Base-by-base conservation (phyloP, 1,140 invertebrate species). In the Lerema accius region DNA sequence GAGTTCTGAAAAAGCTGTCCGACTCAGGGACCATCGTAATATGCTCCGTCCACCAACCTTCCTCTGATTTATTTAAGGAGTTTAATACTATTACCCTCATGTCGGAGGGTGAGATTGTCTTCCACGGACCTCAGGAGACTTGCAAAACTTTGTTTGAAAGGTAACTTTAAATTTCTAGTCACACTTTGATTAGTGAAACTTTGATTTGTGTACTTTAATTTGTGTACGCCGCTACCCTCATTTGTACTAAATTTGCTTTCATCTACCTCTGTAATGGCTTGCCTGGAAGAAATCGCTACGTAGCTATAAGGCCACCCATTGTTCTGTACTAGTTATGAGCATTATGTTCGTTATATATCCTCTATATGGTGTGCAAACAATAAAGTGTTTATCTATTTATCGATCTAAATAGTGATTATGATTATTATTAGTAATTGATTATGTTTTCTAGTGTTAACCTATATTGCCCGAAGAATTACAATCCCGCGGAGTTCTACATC, bases 11-110 rank as follows among this genome's bases (percentile, higher is more conserved):
- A 76, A 89, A 92, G 48, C 81, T 96, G 16, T 93, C 94, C 0
- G 60, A 75, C 35, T 86, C 86, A 50, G 95, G 93, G 37, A 95
- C 95, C 90, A 94, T 95, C 9, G 94, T 97, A 1, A 93, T 97
- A 4, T 96, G 95, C 74, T 96, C 96, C 0, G 94, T 98, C 17
- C 97, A 98, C 84, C 97, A 98, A 77, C 97, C 97, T 0, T 95
- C 96, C 0, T 97, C 95, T 2, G 94, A 95, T 63, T 90, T 97
- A 11, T 96, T 97, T 66, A 93, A 94, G 62, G 92, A 96, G 63
- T 98, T 98, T 80, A 94, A 95, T 61, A 92, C 95, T 66, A 92
- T 97, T 2, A 90, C 96, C 16, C 83, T 98, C 14, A 91, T 98
- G 71, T 92, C 96, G 3, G 94, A 95, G 39, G 97, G 97, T 0